Evolutionary conservation across 1,140 invertebrate species (phyloP).

Genomic region (Luehdorfia chinensis): DNA sequence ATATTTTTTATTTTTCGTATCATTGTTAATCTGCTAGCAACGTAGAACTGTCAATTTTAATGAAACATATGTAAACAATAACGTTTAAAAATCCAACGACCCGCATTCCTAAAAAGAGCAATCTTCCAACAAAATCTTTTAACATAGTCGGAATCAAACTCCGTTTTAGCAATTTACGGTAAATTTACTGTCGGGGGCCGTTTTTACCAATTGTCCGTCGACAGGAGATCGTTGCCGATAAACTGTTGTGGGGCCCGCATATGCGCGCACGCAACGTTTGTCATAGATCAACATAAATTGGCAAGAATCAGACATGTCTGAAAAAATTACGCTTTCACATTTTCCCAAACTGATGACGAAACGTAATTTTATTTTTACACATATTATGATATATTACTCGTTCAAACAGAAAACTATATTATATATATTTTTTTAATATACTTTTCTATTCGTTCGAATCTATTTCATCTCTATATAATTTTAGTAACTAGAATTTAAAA

Average conservation of each 20-base stretch:
- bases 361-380: no score
- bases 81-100: constrained; percentile 48
- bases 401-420: no score
- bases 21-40: no score
- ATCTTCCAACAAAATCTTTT: constrained; percentile 61
- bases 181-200: constrained; percentile 52
- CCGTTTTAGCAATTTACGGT: constrained; percentile 68
- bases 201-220: constrained; percentile 66
- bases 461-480: no score
- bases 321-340: no score
- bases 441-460: no score
- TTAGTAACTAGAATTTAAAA: no score
- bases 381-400: no score
- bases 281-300: constrained; percentile 32
- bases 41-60: constrained; percentile 13
- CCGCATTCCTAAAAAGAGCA: constrained; percentile 61
- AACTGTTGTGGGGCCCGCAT: constrained; percentile 56
- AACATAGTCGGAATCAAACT: constrained; percentile 48
- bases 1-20: no score
- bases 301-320: no score
- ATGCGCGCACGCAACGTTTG: constrained; percentile 56
- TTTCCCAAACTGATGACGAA: no score
- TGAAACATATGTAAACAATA: constrained; percentile 23
- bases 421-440: no score
- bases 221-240: constrained; percentile 53